Evolutionary conservation across 1,140 invertebrate genomes (phyloP).

Genomic region (Venustaconcha ellipsiformis): DNA sequence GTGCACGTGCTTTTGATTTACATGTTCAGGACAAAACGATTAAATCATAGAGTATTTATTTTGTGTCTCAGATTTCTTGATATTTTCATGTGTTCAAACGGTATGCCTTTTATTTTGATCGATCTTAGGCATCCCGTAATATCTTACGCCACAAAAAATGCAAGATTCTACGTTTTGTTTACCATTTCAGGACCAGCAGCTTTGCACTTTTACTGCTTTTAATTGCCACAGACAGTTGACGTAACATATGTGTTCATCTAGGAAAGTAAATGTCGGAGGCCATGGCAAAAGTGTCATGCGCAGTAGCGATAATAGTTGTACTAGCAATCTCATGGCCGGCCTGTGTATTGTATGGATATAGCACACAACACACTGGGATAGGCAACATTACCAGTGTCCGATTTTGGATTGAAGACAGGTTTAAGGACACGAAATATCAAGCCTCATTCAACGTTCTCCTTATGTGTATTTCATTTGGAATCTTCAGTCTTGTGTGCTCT

Average conservation of each 20-base stretch:
- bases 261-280: constrained; percentile 33
- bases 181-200: constrained; percentile 50
- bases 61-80: constrained; percentile 51
- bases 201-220: constrained; percentile 44
- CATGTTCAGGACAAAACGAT: constrained; percentile 42
- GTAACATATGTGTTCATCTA: constrained; percentile 54
- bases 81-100: constrained; percentile 52
- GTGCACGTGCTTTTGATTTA: constrained; percentile 55
- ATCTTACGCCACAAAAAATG: constrained; percentile 48
- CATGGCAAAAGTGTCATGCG: constrained; percentile 34
- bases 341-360: no score
- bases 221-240: constrained; percentile 56
- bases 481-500: constrained; percentile 41
- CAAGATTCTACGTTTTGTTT: constrained; percentile 50
- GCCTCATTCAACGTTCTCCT: constrained; percentile 30
- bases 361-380: no score
- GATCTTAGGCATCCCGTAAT: constrained; percentile 45
- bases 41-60: constrained; percentile 54
- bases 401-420: no score
- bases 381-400: no score
- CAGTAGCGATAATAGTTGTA: no score
- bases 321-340: no score
- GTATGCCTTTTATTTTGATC: constrained; percentile 52
- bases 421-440: constrained; percentile 9
- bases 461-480: constrained; percentile 20